phyloP scores from a whole-genome alignment of 1,140 invertebrate species.

The Psilanteris sp. region DNA sequence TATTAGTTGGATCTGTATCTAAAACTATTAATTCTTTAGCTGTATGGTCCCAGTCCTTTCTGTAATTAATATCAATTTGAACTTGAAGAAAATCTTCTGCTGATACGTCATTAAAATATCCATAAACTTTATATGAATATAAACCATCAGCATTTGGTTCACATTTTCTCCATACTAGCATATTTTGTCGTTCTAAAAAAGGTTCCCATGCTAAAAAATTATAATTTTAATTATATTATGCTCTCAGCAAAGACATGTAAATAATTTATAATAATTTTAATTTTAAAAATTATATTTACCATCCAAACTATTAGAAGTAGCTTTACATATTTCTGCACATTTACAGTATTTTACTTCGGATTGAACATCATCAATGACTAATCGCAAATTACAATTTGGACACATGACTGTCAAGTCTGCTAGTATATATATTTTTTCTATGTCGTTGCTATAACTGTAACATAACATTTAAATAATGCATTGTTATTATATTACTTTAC shows the following conservation, averaged over 20 bases:
- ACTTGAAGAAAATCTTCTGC: conserved; percentile 90
- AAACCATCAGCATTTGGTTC: conserved; percentile 83
- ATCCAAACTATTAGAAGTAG: too few relatives aligned
- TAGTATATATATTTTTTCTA: conserved; percentile 79
- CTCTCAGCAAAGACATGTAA: too few relatives aligned
- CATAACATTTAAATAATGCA: conserved; percentile 1
- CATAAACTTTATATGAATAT: conserved; percentile 93
- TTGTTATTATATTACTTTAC: too few relatives aligned
- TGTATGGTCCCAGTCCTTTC: conserved; percentile 90
- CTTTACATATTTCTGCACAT: conserved; percentile 62
- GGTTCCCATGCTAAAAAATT: conserved; percentile 84
- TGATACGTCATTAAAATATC: conserved; percentile 87
- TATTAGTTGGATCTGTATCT: conserved; percentile 82
- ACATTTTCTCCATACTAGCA: conserved; percentile 89
- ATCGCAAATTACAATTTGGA: conserved; percentile 81
- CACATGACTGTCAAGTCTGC: conserved; percentile 83
- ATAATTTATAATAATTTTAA: too few relatives aligned
- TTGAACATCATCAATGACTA: conserved; percentile 82
- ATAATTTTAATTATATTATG: too few relatives aligned
- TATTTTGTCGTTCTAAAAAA: conserved; percentile 88
- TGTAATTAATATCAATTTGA: conserved; percentile 89
- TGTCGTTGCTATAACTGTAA: conserved; percentile 78
- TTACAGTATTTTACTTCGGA: conserved; percentile 81
- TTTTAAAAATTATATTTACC: background rate
- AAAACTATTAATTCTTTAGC: conserved; percentile 85